Evolutionary conservation across 2,113 vertebrate genomes (phyloP), one percentile per base, ranked within the genome.

Genomic region (Oryzias celebensis): DNA sequence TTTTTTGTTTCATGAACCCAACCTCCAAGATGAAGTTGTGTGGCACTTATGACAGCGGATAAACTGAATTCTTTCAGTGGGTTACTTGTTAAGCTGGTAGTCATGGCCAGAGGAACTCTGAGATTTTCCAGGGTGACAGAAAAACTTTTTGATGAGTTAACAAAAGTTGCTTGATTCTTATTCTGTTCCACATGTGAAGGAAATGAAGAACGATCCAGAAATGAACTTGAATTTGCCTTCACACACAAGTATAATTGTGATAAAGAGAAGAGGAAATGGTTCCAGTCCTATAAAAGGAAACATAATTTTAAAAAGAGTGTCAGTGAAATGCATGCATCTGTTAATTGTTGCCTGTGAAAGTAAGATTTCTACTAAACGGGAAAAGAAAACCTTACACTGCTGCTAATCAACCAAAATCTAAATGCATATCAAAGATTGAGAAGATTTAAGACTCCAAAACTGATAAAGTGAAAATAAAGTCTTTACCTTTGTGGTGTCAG

Each of bases 281-380:
- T 92, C 91, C 92, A 93, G 82, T 93, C 91, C 92, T 93, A 52
- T 14, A 36, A 36, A 36, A 46, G 52, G 13, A 71, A 48, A 61
- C 68, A 77, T 2, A 62, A 54, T 50, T 20, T 20, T 14, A 16
- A 10, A 2, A 50, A 10, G 2, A 51, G 65, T 71, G 0, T 55
- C 14, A 31, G n/a, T 3, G 18, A 52, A 48, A 52, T 41, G 22
- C 17, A 43, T 20, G 26, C 6, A 50, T 53, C 6, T n/a, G 15
- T 10, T 52, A 14, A 47, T 18, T 46, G 8, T 7, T 53, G 36
- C 47, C 14, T 24, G 58, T 55, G 58, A 18, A 28, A 7, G 52
- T 16, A 31, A 41, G 0, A 31, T 31, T 8, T 5, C 23, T 48
- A 56, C 20, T 20, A 36, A 1, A 22, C 17, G 2, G 24, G 10